A percentile compares a stretch with the other conserved stretches of the same genome.
These are phyloP conservation scores for Osmerus mordax DNA, from an alignment of 2,113 vertebrate genomes.

Conservation along the genomic window DNA sequence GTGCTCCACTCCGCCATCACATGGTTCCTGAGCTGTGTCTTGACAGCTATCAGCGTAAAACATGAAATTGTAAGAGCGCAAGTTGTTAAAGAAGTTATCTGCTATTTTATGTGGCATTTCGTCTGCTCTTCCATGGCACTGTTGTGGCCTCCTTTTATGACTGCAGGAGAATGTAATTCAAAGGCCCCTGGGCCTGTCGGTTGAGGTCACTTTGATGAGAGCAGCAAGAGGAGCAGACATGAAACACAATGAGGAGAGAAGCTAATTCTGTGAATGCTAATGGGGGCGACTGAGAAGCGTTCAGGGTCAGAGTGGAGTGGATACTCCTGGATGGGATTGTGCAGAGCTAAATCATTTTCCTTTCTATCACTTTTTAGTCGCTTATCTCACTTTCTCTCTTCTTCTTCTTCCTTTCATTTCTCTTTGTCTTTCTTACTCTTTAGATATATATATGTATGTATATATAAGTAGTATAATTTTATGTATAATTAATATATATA, in stretches of 20 bases:
- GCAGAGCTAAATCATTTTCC: slow-evolving; percentile 5
- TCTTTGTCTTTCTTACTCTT: background rate
- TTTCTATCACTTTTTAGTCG: background rate
- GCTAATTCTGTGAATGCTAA: slow-evolving; percentile 42
- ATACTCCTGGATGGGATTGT: slow-evolving; percentile 16
- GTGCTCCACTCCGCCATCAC: background rate
- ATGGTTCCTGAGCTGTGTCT: background rate
- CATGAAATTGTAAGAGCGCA: background rate
- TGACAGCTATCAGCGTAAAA: slow-evolving; percentile 1
- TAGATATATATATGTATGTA: too few species aligned
- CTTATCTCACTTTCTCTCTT: slow-evolving; percentile 2
- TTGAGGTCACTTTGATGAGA: slow-evolving; percentile 42
- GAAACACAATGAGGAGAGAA: slow-evolving; percentile 34
- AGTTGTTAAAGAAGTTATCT: slow-evolving; percentile 1
- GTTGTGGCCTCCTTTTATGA: slow-evolving; percentile 10
- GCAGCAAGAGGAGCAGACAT: slow-evolving; percentile 9
- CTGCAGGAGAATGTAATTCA: slow-evolving; percentile 14
- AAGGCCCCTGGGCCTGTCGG: background rate
- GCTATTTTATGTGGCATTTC: slow-evolving; percentile 12
- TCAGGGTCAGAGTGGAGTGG: slow-evolving; percentile 3
- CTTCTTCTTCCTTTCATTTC: background rate
- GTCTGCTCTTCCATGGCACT: background rate
- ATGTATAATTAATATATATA: background rate
- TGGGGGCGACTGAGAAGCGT: slow-evolving; percentile 7
- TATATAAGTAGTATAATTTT: too few species aligned